A percentile compares a stretch with the other conserved stretches of the same genome.
Evolutionary conservation across 2,888 invertebrate genomes (phyloP).

Genomic region (Watsonalla cultraria): DNA sequence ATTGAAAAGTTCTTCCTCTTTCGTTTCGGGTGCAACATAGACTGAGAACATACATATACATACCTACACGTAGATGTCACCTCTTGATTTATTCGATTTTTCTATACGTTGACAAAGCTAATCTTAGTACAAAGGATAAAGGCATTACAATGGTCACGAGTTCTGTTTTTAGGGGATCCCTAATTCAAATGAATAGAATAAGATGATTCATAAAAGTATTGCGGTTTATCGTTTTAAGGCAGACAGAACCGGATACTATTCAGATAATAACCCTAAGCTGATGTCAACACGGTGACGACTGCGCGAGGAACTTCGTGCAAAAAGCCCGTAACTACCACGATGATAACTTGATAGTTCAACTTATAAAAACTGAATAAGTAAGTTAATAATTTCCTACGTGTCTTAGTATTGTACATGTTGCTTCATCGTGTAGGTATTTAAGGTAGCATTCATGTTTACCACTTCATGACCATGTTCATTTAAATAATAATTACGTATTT

Average conservation of each 20-base stretch:
- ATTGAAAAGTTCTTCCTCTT: neutral
- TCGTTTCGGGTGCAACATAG: neutral
- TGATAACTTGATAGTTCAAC: constrained; percentile 10
- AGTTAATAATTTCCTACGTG: neutral
- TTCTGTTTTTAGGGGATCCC: constrained; percentile 18
- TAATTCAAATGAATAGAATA: constrained; percentile 21
- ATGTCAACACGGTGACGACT: constrained; percentile 68
- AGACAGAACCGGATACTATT: constrained; percentile 54
- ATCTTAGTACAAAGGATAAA: neutral
- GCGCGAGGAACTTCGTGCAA: constrained; percentile 30
- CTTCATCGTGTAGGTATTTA: neutral
- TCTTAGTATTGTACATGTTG: neutral
- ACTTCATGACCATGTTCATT: neutral
- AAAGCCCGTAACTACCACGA: constrained; percentile 35
- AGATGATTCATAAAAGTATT: constrained; percentile 41
- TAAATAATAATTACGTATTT: neutral
- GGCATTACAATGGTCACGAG: constrained; percentile 5
- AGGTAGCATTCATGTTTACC: neutral
- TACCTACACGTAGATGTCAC: neutral
- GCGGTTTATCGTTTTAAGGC: constrained; percentile 34
- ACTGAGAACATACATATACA: too few species aligned
- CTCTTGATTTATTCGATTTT: neutral
- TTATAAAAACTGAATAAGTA: neutral
- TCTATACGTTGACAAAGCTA: neutral
- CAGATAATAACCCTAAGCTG: constrained; percentile 48